Evolutionary conservation across 2,888 invertebrate species (phyloP).

Genomic region (Rhodophaea formosa): DNA sequence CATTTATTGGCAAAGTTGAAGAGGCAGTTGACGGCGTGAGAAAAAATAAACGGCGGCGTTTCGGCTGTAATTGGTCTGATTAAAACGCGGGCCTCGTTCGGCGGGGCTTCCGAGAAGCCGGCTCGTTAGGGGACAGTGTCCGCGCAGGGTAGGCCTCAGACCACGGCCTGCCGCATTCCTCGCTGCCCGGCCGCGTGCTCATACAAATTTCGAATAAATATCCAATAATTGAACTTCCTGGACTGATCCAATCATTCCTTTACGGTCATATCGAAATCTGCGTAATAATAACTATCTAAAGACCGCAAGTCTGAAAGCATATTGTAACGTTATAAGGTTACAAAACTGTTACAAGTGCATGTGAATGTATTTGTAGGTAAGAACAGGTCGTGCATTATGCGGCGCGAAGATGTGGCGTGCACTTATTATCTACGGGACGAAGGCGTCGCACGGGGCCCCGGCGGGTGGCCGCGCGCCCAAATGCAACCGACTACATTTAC

Average conservation of each 20-base stretch:
- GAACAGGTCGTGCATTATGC: conserved; percentile 50
- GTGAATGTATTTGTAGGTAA: conserved; percentile 53
- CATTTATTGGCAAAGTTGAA: conserved; percentile 6
- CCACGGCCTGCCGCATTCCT: conserved; percentile 48
- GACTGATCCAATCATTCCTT: not conserved
- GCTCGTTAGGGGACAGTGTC: conserved; percentile 70
- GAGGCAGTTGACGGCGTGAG: conserved; percentile 44
- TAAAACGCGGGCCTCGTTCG: conserved; percentile 72
- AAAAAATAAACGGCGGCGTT: conserved; percentile 65
- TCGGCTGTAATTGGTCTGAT: conserved; percentile 76
- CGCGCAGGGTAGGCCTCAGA: conserved; percentile 46
- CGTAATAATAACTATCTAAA: not conserved
- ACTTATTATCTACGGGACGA: conserved; percentile 69
- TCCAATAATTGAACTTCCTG: conserved; percentile 1
- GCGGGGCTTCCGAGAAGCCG: conserved; percentile 66
- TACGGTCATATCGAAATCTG: not conserved
- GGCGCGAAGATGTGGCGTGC: conserved; percentile 62
- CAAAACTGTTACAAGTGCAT: conserved; percentile 33
- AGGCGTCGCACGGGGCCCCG: conserved; percentile 57
- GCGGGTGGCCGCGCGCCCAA: conserved; percentile 64
- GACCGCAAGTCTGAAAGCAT: not conserved
- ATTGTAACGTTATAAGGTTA: conserved; percentile 28
- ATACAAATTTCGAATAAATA: conserved; percentile 5
- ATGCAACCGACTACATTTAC: conserved; percentile 45
- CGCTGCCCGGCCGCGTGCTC: conserved; percentile 18